These are phyloP conservation scores for Oplegnathus fasciatus DNA, from an alignment of 2,113 vertebrate genomes.

Conservation along the genomic window DNA sequence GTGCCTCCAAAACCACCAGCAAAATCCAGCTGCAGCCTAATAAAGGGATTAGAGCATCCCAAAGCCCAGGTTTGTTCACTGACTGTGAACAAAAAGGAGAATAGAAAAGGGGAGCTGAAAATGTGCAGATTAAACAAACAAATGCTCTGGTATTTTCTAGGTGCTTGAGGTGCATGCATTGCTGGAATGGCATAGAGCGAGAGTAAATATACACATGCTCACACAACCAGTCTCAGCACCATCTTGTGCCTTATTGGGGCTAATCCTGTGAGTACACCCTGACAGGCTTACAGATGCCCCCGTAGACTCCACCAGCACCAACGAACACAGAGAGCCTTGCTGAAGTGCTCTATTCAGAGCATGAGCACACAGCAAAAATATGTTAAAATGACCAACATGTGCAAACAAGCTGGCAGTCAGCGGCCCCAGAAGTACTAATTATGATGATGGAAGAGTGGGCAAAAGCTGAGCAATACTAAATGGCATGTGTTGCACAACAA, in stretches of 20 bases:
- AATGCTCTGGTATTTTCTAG: conserved; percentile 18
- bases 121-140: conserved; percentile 53
- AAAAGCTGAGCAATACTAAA: conserved; percentile 50
- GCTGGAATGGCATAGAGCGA: conserved; percentile 5
- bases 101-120: conserved; percentile 33
- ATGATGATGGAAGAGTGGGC: conserved; percentile 53
- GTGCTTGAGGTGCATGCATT: conserved; percentile 38
- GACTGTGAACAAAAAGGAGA: conserved; percentile 41
- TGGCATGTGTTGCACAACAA: conserved; percentile 39
- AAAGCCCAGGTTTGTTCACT: conserved; percentile 39
- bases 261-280: conserved; percentile 66
- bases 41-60: conserved; percentile 45
- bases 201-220: conserved; percentile 44
- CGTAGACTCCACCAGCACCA: conserved; percentile 15
- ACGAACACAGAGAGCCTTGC: conserved; percentile 28
- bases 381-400: conserved; percentile 52
- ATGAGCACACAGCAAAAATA: conserved; percentile 38
- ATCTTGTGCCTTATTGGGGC: conserved; percentile 59
- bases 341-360: conserved; percentile 47
- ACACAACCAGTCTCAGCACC: conserved; percentile 45
- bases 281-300: conserved; percentile 64
- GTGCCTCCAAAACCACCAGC: conserved; percentile 13
- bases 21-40: conserved; percentile 42
- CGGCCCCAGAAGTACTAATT: conserved; percentile 57
- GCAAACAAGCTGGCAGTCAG: conserved; percentile 56